Evolutionary conservation across 2,797 vertebrate species (phyloP), one percentile per base, ranked within the genome.

Genomic region (Tokudaia tokunoshimensis): DNA sequence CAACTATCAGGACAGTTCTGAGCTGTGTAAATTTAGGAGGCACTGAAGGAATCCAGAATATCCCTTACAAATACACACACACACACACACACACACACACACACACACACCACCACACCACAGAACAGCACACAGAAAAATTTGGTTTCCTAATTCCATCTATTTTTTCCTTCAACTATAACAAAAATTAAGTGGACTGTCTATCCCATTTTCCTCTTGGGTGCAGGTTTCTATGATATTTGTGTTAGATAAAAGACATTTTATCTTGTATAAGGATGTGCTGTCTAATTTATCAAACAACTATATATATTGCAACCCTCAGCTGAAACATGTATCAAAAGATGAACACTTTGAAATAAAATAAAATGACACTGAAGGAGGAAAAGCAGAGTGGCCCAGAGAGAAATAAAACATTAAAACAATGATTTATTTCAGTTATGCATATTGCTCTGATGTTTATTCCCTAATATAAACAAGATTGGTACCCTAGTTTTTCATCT

Each of bases 181-280:
- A 96, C 82, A 44, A 31, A 97, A 96, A 96, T 97, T 92, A 92
- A 97, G 80, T 94, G 88, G 26, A 91, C 87, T 88, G n/a, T 92
- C 89, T 97, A 65, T 93, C 31, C 31, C 26, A 52, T 93, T 72
- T 97, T 47, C 91, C 95, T 90, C 37, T 59, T 59, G 89, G 85
- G 94, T 94, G 88, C 44, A 81, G 20, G 41, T 84, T 95, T 37
- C 89, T 93, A 26, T 96, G 96, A 91, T 96, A 90, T 96, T 95
- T 97, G 72, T 93, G 59, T 91, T 93, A 97, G 92, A 95, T 79
- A 82, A 96, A 94, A 94, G 31, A 44, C 65, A 67, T 82, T 94
- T 84, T 95, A 63, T 95, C 87, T 96, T 96, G 89, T 87, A 92
- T 57, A 44, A 88, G 74, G 81, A 63, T 37, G 81, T 75, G 72